A percentile compares a stretch with the other conserved stretches of the same genome.
These are phyloP conservation scores for Phodopus roborovskii DNA, from an alignment of 2,113 vertebrate genomes.

Conservation along the genomic window DNA sequence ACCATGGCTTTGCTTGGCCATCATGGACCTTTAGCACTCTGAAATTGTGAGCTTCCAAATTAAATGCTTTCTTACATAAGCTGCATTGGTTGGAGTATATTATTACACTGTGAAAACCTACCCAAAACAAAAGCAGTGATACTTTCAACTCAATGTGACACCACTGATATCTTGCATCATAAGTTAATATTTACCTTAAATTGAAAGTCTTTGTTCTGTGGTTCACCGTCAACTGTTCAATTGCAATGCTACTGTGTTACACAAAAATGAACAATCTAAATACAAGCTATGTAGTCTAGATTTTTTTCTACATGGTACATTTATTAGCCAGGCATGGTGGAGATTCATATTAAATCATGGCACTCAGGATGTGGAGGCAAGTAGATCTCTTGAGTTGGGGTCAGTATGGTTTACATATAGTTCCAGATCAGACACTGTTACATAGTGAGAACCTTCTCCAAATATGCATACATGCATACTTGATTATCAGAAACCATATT, in stretches of 20 bases:
- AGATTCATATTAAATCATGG: background rate
- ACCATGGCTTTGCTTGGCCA: background rate
- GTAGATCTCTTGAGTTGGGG: background rate
- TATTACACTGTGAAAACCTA: background rate
- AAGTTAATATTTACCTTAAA: conserved; percentile 56
- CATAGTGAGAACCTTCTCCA: background rate
- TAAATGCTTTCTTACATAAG: background rate
- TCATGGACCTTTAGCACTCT: background rate
- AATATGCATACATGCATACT: background rate
- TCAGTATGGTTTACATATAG: background rate
- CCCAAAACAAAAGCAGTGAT: background rate
- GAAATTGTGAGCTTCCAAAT: background rate
- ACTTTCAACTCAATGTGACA: conserved; percentile 52
- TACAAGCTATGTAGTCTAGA: background rate
- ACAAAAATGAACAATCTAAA: conserved; percentile 13
- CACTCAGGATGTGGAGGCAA: background rate
- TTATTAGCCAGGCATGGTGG: background rate
- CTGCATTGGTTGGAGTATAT: background rate
- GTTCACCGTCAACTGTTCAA: conserved; percentile 46
- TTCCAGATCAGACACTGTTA: background rate
- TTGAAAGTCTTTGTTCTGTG: conserved; percentile 65
- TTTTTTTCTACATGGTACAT: conserved; percentile 8
- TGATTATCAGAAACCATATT: background rate
- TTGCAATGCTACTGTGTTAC: background rate
- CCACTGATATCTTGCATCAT: conserved; percentile 62